Percentiles rank a stretch among this genome's conserved stretches.
Conservation (phyloP, 2,113 vertebrate species). For the Sceloporus undulatus region DNA sequence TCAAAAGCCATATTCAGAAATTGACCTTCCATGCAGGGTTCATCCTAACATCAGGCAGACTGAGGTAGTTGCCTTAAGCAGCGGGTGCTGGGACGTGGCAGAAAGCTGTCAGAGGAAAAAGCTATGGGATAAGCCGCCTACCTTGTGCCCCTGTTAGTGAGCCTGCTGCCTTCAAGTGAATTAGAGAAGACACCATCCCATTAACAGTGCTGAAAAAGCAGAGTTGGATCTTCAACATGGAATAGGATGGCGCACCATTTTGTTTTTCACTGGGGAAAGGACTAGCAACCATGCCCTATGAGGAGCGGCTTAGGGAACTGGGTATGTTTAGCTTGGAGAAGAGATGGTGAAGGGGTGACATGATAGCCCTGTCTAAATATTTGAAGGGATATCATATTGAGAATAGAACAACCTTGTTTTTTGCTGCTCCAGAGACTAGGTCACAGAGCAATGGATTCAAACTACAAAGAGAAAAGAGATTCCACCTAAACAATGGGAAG, state of each 20-base stretch:
- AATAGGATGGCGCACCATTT: not conserved
- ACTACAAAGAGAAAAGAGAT: too few species aligned
- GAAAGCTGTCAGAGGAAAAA: not conserved
- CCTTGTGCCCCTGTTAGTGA: not conserved
- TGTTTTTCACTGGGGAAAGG: not conserved
- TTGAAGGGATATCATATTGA: too few species aligned
- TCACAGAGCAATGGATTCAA: too few species aligned
- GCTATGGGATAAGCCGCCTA: not conserved
- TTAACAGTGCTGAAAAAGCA: not conserved
- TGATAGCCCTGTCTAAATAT: too few species aligned
- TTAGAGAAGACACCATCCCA: not conserved
- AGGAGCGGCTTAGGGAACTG: too few species aligned
- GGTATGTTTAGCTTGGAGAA: too few species aligned
- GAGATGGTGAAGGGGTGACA: too few species aligned
- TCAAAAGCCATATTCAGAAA: not conserved
- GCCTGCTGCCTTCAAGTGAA: not conserved
- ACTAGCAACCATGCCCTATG: too few species aligned
- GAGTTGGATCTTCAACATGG: not conserved
- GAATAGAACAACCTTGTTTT: too few species aligned
- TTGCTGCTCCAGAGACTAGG: too few species aligned
- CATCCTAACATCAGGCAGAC: not conserved
- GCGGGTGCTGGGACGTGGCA: too few species aligned
- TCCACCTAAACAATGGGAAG: too few species aligned
- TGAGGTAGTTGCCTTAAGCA: not conserved
- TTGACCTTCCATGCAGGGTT: not conserved